Evolutionary conservation across 2,888 invertebrate species (phyloP).

Genomic region (Amphiduros pacificus): DNA sequence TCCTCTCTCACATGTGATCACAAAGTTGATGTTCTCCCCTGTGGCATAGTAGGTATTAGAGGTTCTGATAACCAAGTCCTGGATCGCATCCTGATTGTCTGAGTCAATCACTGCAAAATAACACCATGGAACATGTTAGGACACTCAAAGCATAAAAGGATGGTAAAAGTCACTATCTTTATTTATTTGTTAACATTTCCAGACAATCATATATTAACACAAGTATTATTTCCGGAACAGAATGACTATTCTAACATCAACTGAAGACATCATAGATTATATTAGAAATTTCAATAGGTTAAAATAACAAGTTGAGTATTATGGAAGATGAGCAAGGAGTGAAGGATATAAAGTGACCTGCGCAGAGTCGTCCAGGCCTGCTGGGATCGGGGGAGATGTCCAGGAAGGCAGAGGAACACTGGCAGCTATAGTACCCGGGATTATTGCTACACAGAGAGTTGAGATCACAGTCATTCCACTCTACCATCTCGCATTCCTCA

Average conservation of each 20-base stretch:
- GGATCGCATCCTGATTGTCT: conserved; percentile 1
- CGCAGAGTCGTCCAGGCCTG: conserved; percentile 6
- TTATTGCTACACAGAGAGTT: conserved; percentile 4
- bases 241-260: no score
- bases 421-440: background rate
- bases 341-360: background rate
- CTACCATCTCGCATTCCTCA: background rate
- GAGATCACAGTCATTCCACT: conserved; percentile 1
- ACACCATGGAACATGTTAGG: no score
- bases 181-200: no score
- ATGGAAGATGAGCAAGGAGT: no score
- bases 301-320: no score
- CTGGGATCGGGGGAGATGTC: conserved; percentile 1
- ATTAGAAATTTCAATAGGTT: no score
- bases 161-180: no score
- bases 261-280: no score
- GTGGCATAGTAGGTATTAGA: background rate
- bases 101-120: background rate
- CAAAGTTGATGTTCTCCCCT: background rate
- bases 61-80: background rate
- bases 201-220: no score
- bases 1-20: background rate
- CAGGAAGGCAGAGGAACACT: background rate
- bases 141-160: no score
- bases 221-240: no score